Evolutionary conservation across 2,797 vertebrate genomes (phyloP).

Genomic region (Enoplosus armatus): DNA sequence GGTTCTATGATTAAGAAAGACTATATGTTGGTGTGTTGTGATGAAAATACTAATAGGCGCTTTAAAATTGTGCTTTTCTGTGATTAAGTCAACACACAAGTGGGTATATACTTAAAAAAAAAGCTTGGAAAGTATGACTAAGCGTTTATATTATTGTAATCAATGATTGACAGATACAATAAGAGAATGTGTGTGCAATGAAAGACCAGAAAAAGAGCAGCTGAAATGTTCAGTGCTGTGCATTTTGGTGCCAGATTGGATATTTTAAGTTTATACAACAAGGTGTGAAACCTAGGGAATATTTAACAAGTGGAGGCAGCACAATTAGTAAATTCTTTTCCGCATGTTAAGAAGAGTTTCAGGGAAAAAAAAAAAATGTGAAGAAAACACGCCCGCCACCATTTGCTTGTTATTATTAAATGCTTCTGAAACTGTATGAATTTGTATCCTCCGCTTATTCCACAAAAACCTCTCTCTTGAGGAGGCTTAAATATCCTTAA

Average conservation of each 20-base stretch:
- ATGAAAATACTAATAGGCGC: background rate
- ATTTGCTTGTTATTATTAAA: conserved; percentile 38
- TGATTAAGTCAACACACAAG: background rate
- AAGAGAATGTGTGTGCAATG: background rate
- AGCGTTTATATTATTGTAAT: background rate
- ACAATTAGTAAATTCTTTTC: conserved; percentile 17
- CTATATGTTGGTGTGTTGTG: background rate
- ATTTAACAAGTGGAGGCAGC: conserved; percentile 22
- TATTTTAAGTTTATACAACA: conserved; percentile 2
- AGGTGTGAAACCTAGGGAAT: conserved; percentile 32
- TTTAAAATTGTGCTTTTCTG: background rate
- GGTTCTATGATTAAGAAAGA: background rate
- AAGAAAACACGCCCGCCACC: conserved; percentile 12
- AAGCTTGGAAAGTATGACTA: background rate
- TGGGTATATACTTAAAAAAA: background rate
- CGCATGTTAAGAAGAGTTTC: conserved; percentile 23
- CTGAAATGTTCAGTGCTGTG: background rate
- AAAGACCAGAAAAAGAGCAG: background rate
- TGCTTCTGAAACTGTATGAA: conserved; percentile 42
- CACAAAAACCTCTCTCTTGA: conserved; percentile 37
- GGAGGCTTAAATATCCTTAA: conserved; percentile 51
- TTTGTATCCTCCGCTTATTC: conserved; percentile 39
- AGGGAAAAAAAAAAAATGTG: background rate
- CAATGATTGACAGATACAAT: background rate
- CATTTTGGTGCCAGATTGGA: background rate